phyloP scores from a whole-genome alignment of 2,797 vertebrate genomes.

The Knipowitschia caucasica region DNA sequence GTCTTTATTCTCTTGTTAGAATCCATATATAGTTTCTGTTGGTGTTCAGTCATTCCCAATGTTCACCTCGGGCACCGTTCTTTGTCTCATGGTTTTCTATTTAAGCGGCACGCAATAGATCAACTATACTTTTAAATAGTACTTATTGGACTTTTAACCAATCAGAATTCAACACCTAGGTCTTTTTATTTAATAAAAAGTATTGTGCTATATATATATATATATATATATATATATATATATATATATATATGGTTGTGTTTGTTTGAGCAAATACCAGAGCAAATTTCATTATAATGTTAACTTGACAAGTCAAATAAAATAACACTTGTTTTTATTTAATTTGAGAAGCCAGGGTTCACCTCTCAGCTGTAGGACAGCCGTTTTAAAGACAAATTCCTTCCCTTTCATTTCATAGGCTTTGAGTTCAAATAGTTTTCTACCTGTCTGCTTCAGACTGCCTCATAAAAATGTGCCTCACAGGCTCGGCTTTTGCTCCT shows the following conservation, averaged over 20 bases:
- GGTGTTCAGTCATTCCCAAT: conserved; percentile 1
- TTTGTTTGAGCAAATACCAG: no score
- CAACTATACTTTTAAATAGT: not conserved
- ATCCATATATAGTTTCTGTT: conserved; percentile 1
- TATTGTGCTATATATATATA: no score
- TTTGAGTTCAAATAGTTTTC: conserved; percentile 1
- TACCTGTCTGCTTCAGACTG: not conserved
- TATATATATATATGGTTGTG: no score
- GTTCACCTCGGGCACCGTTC: not conserved
- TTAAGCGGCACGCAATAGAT: not conserved
- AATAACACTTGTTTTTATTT: no score
- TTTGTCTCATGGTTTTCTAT: not conserved
- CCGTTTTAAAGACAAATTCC: no score
- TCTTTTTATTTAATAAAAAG: no score
- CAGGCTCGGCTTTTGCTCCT: not conserved
- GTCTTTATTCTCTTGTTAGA: conserved; percentile 5
- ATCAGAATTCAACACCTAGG: not conserved
- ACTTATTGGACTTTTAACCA: not conserved
- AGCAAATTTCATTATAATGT: no score
- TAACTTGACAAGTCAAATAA: no score
- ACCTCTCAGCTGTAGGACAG: no score
- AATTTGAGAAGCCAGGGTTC: no score
- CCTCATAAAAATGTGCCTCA: conserved; percentile 6
- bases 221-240: no score
- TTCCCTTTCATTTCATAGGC: not conserved